phyloP scores from a whole-genome alignment of 2,888 invertebrate genomes.

The Ommatoiulus sabulosus region DNA sequence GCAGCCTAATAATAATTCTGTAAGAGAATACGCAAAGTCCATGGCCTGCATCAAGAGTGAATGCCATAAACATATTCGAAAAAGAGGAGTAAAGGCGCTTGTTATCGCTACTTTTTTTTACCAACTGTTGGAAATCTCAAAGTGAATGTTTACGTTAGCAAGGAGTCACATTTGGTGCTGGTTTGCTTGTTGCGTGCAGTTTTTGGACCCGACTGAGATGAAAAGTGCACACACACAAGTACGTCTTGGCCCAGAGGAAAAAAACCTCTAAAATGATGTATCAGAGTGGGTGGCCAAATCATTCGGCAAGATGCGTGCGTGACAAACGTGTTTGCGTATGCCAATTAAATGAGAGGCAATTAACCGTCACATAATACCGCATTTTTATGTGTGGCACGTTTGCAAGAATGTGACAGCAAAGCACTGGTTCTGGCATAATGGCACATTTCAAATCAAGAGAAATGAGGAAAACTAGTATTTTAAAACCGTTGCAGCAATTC shows the following conservation, averaged over 20 bases:
- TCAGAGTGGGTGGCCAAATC: conserved; percentile 39
- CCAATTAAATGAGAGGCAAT: conserved; percentile 39
- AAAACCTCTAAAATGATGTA: conserved; percentile 20
- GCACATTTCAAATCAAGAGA: neutral
- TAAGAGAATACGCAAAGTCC: conserved; percentile 22
- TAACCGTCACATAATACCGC: neutral
- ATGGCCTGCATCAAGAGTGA: neutral
- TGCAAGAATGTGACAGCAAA: neutral
- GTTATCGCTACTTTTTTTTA: neutral
- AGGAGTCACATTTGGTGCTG: conserved; percentile 39
- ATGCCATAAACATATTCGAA: conserved; percentile 15
- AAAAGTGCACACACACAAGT: neutral
- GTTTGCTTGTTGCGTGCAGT: conserved; percentile 20
- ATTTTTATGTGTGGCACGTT: neutral
- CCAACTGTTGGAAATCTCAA: conserved; percentile 35
- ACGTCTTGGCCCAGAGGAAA: neutral
- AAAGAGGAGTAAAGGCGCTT: neutral
- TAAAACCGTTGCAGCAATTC: neutral
- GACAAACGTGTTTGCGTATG: conserved; percentile 7
- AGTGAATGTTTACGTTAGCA: conserved; percentile 39
- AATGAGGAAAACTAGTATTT: neutral
- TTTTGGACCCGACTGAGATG: conserved; percentile 9
- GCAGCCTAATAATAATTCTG: conserved; percentile 36
- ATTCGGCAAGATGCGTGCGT: neutral
- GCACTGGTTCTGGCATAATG: neutral